These are phyloP conservation scores for Rhinatrema bivittatum DNA, from an alignment of 2,797 vertebrate genomes.

Conservation along the genomic window DNA sequence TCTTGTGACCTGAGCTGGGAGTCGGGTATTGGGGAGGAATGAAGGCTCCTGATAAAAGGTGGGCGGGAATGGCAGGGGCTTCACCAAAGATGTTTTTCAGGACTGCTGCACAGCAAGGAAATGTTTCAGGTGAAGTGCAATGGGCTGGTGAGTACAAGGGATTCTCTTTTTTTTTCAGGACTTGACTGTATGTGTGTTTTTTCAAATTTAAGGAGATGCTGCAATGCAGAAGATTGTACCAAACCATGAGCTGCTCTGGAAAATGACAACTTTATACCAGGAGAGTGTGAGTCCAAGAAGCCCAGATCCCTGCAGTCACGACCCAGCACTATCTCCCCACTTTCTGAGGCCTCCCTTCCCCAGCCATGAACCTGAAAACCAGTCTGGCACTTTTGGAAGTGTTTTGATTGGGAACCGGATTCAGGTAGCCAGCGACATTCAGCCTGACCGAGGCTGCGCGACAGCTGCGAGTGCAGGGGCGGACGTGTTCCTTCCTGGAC, in stretches of 20 bases:
- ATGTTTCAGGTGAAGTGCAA: too few relatives aligned
- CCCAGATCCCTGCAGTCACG: conserved; percentile 16
- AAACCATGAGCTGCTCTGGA: conserved; percentile 81
- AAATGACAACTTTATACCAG: conserved; percentile 75
- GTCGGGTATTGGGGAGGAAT: too few relatives aligned
- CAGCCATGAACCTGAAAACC: conserved; percentile 49
- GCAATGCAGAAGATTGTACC: conserved; percentile 74
- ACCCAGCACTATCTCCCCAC: background rate
- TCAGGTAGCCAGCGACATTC: conserved; percentile 73
- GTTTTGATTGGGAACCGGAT: conserved; percentile 94
- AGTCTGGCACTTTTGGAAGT: conserved; percentile 89
- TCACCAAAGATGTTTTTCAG: too few relatives aligned
- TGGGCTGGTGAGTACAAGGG: too few relatives aligned
- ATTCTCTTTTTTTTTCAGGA: too few relatives aligned
- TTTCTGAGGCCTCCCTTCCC: conserved; percentile 36
- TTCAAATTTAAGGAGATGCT: conserved; percentile 64
- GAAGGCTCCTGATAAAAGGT: too few relatives aligned
- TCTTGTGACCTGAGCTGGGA: too few relatives aligned
- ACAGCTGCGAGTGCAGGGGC: conserved; percentile 52
- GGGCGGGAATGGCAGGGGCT: too few relatives aligned
- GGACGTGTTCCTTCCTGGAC: conserved; percentile 51
- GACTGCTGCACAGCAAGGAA: too few relatives aligned
- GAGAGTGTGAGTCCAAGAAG: conserved; percentile 65
- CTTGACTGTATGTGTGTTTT: too few relatives aligned
- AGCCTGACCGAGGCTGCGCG: conserved; percentile 28